Evolutionary conservation across 2,797 vertebrate species (phyloP).

Genomic region (Ctenochaetus hawaiiensis): DNA sequence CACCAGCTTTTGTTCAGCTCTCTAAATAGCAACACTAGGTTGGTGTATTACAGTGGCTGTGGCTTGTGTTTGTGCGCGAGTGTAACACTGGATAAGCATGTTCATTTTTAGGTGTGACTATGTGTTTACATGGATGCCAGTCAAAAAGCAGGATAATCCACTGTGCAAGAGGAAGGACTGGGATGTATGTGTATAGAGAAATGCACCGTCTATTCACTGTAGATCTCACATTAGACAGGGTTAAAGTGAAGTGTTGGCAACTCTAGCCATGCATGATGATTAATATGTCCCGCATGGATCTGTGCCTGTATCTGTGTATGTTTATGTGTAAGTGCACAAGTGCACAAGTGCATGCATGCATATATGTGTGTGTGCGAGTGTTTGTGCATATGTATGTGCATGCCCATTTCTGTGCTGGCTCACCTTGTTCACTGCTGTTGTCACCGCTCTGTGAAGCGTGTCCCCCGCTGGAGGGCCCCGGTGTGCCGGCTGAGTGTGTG

Average conservation of each 20-base stretch:
- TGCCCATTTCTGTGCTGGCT: slow-evolving; percentile 75
- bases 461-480: slow-evolving; percentile 98
- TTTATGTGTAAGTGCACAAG: slow-evolving; percentile 25
- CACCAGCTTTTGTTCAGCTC: slow-evolving; percentile 78
- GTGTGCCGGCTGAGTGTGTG: slow-evolving; percentile 99
- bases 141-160: slow-evolving; percentile 77
- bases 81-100: slow-evolving; percentile 65
- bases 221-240: slow-evolving; percentile 61
- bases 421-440: slow-evolving; percentile 99
- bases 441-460: slow-evolving; percentile 99
- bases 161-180: slow-evolving; percentile 54
- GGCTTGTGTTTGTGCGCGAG: slow-evolving; percentile 36
- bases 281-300: slow-evolving; percentile 66
- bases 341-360: slow-evolving; percentile 29
- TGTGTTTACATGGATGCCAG: slow-evolving; percentile 73
- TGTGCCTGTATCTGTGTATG: slow-evolving; percentile 40
- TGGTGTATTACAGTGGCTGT: slow-evolving; percentile 47
- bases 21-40: slow-evolving; percentile 76
- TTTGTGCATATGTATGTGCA: slow-evolving; percentile 2
- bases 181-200: slow-evolving; percentile 39
- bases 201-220: slow-evolving; percentile 60
- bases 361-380: slow-evolving; percentile 5
- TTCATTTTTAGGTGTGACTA: slow-evolving; percentile 77
- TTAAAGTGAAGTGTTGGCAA: slow-evolving; percentile 68
- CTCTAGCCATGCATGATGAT: slow-evolving; percentile 52